Evolutionary conservation across 2,888 invertebrate genomes (phyloP).

Genomic region (Hyalella azteca): DNA sequence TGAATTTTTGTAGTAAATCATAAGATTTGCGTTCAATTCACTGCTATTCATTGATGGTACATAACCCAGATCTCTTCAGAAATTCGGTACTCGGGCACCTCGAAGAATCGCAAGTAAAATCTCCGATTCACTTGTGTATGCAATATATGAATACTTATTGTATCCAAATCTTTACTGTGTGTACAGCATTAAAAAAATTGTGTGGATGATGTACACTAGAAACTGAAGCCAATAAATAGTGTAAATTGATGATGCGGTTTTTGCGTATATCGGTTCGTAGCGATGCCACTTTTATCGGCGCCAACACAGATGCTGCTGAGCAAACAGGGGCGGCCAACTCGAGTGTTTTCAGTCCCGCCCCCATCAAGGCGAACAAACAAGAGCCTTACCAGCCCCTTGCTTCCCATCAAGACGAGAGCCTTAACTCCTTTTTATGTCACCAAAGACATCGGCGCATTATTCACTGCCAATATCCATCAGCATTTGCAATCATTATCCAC

Average conservation of each 20-base stretch:
- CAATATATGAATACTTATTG: background rate
- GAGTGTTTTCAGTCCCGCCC: slow-evolving; percentile 20
- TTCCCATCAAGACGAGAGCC: too few species aligned
- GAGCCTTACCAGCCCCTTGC: too few species aligned
- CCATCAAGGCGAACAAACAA: slow-evolving; percentile 23
- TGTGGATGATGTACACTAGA: background rate
- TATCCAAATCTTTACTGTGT: background rate
- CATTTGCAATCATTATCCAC: too few species aligned
- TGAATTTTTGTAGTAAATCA: too few species aligned
- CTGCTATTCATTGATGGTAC: too few species aligned
- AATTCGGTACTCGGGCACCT: background rate
- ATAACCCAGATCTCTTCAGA: too few species aligned
- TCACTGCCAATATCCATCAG: too few species aligned
- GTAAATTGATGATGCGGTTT: background rate
- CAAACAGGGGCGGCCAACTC: slow-evolving; percentile 5
- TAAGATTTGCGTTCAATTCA: too few species aligned
- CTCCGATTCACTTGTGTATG: background rate
- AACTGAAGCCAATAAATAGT: background rate
- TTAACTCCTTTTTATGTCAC: too few species aligned
- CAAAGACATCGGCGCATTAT: too few species aligned
- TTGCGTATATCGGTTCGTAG: background rate
- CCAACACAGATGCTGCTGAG: slow-evolving; percentile 8
- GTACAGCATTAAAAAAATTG: background rate
- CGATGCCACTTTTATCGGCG: background rate
- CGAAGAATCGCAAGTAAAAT: background rate